These are phyloP conservation scores for Semibalanus balanoides DNA, from an alignment of 1,140 invertebrate genomes.

Conservation along the genomic window DNA sequence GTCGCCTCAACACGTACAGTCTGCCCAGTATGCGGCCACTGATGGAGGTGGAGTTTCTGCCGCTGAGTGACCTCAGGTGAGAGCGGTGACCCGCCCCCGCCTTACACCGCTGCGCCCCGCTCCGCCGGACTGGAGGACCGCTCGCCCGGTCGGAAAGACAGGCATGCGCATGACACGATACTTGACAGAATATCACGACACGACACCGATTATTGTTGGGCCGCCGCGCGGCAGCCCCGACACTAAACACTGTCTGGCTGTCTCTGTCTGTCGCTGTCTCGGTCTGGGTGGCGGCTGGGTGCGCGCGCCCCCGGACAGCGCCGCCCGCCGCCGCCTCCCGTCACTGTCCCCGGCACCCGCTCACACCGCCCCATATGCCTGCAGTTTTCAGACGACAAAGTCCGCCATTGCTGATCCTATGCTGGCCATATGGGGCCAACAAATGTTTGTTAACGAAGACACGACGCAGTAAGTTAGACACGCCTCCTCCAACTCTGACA, in stretches of 20 bases:
- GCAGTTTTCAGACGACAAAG: constrained; percentile 90
- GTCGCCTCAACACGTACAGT: constrained; percentile 80
- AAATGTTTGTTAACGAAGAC: constrained; percentile 91
- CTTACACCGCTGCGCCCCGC: too few species aligned
- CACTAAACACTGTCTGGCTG: not conserved
- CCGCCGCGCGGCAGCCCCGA: not conserved
- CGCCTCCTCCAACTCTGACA: too few species aligned
- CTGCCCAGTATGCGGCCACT: constrained; percentile 80
- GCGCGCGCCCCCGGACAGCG: too few species aligned
- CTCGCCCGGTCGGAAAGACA: not conserved
- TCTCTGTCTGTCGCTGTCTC: not conserved
- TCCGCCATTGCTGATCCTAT: constrained; percentile 91
- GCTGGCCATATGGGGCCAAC: constrained; percentile 92
- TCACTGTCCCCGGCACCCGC: too few species aligned
- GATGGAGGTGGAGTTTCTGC: constrained; percentile 83
- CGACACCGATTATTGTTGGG: not conserved
- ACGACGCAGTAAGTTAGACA: constrained; percentile 30
- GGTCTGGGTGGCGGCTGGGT: too few species aligned
- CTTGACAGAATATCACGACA: not conserved
- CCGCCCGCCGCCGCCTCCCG: too few species aligned
- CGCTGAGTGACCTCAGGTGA: constrained; percentile 84
- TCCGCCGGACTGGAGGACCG: too few species aligned
- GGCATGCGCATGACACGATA: not conserved
- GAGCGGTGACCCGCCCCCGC: constrained; percentile 14
- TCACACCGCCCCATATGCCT: constrained; percentile 22